Conservation (phyloP, 2,113 vertebrate species). For the Anas platyrhynchos region DNA sequence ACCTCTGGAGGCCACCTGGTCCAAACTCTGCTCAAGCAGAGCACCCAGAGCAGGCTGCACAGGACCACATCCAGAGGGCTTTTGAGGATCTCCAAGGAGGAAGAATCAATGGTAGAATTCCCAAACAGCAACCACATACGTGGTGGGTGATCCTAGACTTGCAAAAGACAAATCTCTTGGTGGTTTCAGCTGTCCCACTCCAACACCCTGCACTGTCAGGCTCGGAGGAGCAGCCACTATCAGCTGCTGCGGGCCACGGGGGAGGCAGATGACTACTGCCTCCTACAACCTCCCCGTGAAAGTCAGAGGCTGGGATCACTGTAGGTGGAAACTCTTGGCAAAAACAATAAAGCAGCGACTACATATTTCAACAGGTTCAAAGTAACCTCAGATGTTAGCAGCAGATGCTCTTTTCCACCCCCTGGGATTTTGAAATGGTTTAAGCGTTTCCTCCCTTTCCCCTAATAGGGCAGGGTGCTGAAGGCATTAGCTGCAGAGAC, state of each 20-base stretch:
- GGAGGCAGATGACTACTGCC: constrained; percentile 28
- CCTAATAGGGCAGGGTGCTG: constrained; percentile 67
- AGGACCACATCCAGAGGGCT: not conserved
- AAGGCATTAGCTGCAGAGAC: constrained; percentile 57
- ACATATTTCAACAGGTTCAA: constrained; percentile 76
- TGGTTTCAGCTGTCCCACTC: not conserved
- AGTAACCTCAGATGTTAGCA: constrained; percentile 74
- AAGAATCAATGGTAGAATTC: not conserved
- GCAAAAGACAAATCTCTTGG: not conserved
- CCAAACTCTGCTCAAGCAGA: not conserved
- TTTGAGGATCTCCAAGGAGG: not conserved
- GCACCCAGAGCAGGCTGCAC: not conserved
- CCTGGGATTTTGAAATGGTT: constrained; percentile 69
- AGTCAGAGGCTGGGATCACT: constrained; percentile 49
- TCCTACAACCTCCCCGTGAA: constrained; percentile 47
- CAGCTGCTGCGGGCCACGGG: not conserved
- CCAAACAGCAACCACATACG: not conserved
- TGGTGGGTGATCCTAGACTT: not conserved
- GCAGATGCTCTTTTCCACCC: constrained; percentile 72
- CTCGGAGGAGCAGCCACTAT: not conserved
- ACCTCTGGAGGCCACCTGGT: not conserved
- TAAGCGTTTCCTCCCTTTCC: constrained; percentile 57
- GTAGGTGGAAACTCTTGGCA: constrained; percentile 72
- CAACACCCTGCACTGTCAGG: not conserved
- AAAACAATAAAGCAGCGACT: constrained; percentile 72